Percentiles rank a stretch among this genome's conserved stretches.
phyloP scores from a whole-genome alignment of 2,888 invertebrate genomes.

The Melitaea athalia region DNA sequence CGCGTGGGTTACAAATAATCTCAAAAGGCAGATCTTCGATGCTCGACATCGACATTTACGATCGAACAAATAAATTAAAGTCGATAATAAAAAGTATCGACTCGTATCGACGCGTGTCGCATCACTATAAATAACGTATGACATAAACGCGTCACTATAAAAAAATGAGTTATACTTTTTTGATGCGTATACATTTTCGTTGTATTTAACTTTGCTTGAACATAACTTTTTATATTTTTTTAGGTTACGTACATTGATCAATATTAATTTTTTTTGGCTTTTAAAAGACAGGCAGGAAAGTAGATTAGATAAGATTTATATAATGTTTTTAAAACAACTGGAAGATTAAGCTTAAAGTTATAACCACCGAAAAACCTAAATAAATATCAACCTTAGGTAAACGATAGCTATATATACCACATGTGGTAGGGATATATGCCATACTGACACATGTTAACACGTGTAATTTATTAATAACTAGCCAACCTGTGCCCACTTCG shows the following conservation, averaged over 20 bases:
- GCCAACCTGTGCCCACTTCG: no score
- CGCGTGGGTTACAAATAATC: slow-evolving; percentile 69
- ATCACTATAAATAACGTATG: slow-evolving; percentile 64
- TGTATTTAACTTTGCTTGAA: slow-evolving; percentile 39
- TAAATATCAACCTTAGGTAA: no score
- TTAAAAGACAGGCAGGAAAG: no score
- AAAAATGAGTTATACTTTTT: slow-evolving; percentile 60
- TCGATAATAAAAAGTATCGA: slow-evolving; percentile 71
- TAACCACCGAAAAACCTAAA: no score
- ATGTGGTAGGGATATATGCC: no score
- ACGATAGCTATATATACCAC: no score
- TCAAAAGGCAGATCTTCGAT: slow-evolving; percentile 58
- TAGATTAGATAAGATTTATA: no score
- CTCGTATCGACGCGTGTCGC: slow-evolving; percentile 71
- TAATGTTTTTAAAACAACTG: no score
- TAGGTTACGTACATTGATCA: slow-evolving; percentile 42
- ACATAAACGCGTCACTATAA: slow-evolving; percentile 68
- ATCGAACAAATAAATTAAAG: slow-evolving; percentile 75
- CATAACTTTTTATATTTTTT: slow-evolving; percentile 51
- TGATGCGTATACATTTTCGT: slow-evolving; percentile 20
- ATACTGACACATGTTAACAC: no score
- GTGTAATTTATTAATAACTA: no score
- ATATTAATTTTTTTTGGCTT: no score
- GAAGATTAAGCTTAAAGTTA: no score
- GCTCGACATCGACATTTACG: slow-evolving; percentile 71